Base-by-base conservation (phyloP, 2,888 invertebrate species). In the Lasioglossum zephyrum region DNA sequence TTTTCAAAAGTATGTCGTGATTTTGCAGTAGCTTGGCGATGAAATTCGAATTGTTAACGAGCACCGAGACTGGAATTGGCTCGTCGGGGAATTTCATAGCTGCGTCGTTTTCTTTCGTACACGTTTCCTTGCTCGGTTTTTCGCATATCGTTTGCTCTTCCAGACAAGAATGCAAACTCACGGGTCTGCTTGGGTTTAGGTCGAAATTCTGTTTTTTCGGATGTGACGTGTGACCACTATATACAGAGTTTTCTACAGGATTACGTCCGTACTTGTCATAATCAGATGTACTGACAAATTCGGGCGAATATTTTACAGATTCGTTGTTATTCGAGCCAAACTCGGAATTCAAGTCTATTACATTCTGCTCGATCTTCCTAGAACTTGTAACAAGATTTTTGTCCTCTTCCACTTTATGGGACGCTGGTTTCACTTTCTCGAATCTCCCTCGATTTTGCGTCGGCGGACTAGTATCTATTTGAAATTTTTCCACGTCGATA, bases 11-110 rank as follows among this genome's bases (percentile, higher is more conserved):
- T 31, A 94, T 41, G 47, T 91, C 89, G 73, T 92, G 91, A 87
- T 95, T 92, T 57, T 92, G 90, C 80, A 95, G 88, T 80, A 95
- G 88, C 84, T 93, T 94, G 26, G 92, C 87, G 3, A 94, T 79
- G 39, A 95, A 81, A 87, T 84, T 92, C 47, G 93, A 92, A 88
- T 93, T 94, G 39, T 85, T 92, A 69, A 94, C 77, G 75, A 95
- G 86, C 74, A 93, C 94, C 0, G 90, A 81, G 16, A 93, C 74
- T 6, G 93, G 49, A 5, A 70, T 82, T 1, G 93, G 91, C 82
- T 94, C 91, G 80, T 92, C 88, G 1, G 89, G 87, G 1, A 93
- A 81, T 75, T 92, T 92, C 36, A 87, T 66, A 44, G 87, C 74
- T 36, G 89, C 73, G 63, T 88, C 85, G 13, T 84, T 86, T 11